Evolutionary conservation across 2,888 invertebrate genomes (phyloP), one percentile per base, ranked within the genome.

Genomic region (Amphipyra tragopoginis): DNA sequence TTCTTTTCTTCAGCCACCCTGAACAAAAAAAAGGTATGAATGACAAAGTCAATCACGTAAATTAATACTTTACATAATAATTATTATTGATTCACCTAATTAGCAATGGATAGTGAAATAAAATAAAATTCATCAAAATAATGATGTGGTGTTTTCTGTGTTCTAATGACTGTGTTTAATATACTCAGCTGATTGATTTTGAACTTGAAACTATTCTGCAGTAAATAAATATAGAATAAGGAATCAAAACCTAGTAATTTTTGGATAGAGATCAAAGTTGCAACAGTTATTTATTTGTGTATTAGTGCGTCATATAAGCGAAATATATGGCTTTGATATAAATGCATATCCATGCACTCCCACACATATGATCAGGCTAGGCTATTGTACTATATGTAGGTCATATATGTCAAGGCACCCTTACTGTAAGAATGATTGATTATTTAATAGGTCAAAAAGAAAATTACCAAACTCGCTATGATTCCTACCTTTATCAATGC

Each of bases 1-100:
- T 98, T 99, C 86, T 97, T 97, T 82, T 96, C 95, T 93, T 98
- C 98, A 39, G 98, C 98, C 84, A 97, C 91, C 85, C 98, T 98
- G 85, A 6, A 21, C 7, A 45, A 50, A 45, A 33, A 53, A 39
- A n/a, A 11, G 29, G 29, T 21, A 21, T 2, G 11, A 7, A 10
- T 36, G 13, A 14, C 36, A 3, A 39, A 6, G 29, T 26, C 0
- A 33, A 26, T 8, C 15, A 33, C 8, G 1, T 38, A 9, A 14
- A 45, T 21, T 7, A 7, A 45, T 15, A 29, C 21, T 21, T 21
- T 21, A 21, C 21, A 21, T 21, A n/a, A n/a, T n/a, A n/a, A n/a
- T n/a, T n/a, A 3, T 21, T 21, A 21, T 21, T 21, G 21, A 21
- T 29, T 29, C 2, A 5, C 7, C 29, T 29, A 4, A 29, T 29